Evolutionary conservation across 2,888 invertebrate genomes (phyloP), one percentile per base, ranked within the genome.

Genomic region (Isoperla grammatica): DNA sequence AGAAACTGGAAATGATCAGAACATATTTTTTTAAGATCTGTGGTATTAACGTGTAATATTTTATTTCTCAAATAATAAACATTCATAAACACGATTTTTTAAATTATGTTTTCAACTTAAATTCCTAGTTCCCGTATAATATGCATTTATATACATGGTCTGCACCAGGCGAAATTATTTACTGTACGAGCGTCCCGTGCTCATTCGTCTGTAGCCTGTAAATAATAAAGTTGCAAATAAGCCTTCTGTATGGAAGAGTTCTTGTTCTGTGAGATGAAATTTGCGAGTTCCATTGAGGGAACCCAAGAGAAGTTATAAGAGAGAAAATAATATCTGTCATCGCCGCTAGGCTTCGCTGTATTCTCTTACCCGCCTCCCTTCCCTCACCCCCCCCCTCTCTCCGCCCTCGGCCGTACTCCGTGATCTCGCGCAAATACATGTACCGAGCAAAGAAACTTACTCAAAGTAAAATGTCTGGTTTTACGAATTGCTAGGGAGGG

Each of bases 251-350:
- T 11, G 9, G 3, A 39, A 53, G 53, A 53, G 53, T 37, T 53
- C 37, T 53, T 53, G 53, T 53, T 53, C 53, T 15, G 17, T n/a
- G 15, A 37, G 37, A 39, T 37, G 37, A 49, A 37, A 53, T 37
- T 39, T 37, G 13, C 39, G 53, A 53, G 53, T 53, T 39, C 15
- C 53, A 37, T 53, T 29, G 29, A 29, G 4, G 29, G 29, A 53
- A 35, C 8, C n/a, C 48, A 17, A 39, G 53, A 53, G 53, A 39
- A 22, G 20, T 46, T 46, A 3, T 17, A 22, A 12, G 53, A 53
- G 53, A 39, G 53, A 53, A 53, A 53, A 53, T n/a, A n/a, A n/a
- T 53, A 37, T 53, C 53, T 39, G 53, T 53, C 53, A 39, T 53
- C 4, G 53, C 53, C 37, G 37, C 17, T 17, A 20, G 53, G 53